phyloP scores from a whole-genome alignment of 92 coral and sea anemone species.

The Zoanthus gigantus region DNA sequence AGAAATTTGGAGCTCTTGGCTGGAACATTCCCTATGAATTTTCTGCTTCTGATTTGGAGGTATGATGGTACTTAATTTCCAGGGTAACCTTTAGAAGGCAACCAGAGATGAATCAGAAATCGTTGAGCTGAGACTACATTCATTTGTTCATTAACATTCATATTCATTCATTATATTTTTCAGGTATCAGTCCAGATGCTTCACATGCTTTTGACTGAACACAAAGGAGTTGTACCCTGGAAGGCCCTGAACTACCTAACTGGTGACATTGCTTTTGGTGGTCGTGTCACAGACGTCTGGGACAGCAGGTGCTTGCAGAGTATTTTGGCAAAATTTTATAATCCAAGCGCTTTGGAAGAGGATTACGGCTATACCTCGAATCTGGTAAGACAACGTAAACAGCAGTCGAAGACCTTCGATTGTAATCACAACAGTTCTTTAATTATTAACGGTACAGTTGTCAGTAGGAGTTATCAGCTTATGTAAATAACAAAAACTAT shows the following conservation, averaged over 20 bases:
- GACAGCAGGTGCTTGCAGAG: conserved; percentile 95
- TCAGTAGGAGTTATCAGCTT: no score
- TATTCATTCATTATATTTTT: neutral
- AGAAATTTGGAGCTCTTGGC: conserved; percentile 92
- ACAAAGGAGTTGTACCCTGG: conserved; percentile 92
- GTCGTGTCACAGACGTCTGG: conserved; percentile 97
- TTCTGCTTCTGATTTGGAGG: conserved; percentile 95
- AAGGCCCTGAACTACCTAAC: conserved; percentile 87
- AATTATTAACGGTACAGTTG: no score
- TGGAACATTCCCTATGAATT: conserved; percentile 99
- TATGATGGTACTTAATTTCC: conserved; percentile 11
- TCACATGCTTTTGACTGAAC: conserved; percentile 90
- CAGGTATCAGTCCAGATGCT: conserved; percentile 96
- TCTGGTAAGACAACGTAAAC: conserved; percentile 53
- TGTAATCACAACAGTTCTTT: no score
- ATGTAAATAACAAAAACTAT: no score
- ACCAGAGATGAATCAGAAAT: neutral
- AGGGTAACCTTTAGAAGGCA: neutral
- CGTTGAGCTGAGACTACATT: no score
- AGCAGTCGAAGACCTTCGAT: no score
- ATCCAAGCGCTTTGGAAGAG: conserved; percentile 81
- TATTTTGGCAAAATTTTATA: conserved; percentile 81
- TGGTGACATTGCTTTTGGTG: conserved; percentile 96
- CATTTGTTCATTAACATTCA: neutral
- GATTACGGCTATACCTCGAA: conserved; percentile 86